These are phyloP conservation scores for Bos indicus DNA, from an alignment of 2,113 vertebrate genomes.

Conservation along the genomic window DNA sequence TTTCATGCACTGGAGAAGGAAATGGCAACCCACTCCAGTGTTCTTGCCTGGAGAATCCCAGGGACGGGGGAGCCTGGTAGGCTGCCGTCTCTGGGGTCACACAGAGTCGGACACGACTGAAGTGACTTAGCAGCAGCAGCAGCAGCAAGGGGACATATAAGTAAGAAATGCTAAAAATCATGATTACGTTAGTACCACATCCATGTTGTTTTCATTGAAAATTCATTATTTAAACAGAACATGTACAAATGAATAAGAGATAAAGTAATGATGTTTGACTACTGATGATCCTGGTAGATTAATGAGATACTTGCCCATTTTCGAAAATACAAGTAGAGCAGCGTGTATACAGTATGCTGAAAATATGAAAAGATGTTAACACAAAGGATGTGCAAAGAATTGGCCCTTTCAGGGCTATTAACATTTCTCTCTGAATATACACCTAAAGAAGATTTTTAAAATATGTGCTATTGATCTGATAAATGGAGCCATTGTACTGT, in stretches of 20 bases:
- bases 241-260: constrained; percentile 12
- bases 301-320: constrained; percentile 4
- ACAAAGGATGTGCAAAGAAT: neutral
- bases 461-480: constrained; percentile 23
- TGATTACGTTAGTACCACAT: neutral
- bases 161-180: neutral
- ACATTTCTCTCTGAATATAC: neutral
- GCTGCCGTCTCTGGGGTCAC: no score
- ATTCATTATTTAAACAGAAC: neutral
- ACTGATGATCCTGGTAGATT: neutral
- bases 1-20: no score
- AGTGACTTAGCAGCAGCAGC: no score
- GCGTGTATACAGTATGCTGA: neutral
- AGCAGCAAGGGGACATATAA: neutral
- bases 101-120: no score
- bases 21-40: no score
- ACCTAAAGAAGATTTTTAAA: constrained; percentile 19
- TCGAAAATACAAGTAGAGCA: constrained; percentile 33
- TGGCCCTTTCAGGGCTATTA: constrained; percentile 32
- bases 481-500: neutral
- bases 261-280: neutral
- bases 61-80: no score
- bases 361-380: constrained; percentile 34
- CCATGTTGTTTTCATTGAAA: constrained; percentile 13
- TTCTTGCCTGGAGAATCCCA: no score